Base-by-base conservation (phyloP, 1,140 invertebrate genomes). In the Drosophila ogumai region DNA sequence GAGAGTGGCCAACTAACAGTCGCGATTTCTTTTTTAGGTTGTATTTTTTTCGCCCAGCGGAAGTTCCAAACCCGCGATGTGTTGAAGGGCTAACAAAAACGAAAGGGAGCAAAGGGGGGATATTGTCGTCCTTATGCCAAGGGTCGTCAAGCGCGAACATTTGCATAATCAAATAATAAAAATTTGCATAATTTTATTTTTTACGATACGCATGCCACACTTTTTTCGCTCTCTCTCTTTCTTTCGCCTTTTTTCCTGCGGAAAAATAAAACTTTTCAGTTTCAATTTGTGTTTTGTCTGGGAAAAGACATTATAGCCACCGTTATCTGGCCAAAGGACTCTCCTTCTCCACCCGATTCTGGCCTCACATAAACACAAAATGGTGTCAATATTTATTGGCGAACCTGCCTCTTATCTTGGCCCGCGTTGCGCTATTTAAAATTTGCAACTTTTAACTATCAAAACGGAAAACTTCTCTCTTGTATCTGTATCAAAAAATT, bases 101-200 rank as follows among this genome's bases (percentile, higher is more conserved):
- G 12, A 41, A 36, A 25, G 9, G 19, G 1, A 9, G 52, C 13
- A 55, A 19, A 1, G 43, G 46, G 63, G 65, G 44, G 50, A 55
- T 88, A 90, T 91, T 87, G 84, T 84, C 91, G 87, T 91, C 90
- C 91, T 91, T 91, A 91, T 91, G 91, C 91, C 91, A 91, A 91
- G 91, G 91, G 91, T 91, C 91, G 91, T 91, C 91, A 91, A 91
- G 90, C 91, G 76, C 74, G 81, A 81, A 88, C 86, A 91, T 91
- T 91, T 91, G 91, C 91, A 91, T 91, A 91, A 91, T 91, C 91
- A 91, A 91, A 91, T 91, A 84, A 91, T 91, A 91, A 91, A 91
- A 91, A 91, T 91, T 91, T 91, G 91, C 90, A 91, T 91, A 91
- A 91, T 91, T 91, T 91, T 78, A 82, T 90, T 91, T 91, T 91